These are phyloP conservation scores for Leptinotarsa rubiginosa DNA, from an alignment of 2,888 invertebrate species.

Conservation along the genomic window DNA sequence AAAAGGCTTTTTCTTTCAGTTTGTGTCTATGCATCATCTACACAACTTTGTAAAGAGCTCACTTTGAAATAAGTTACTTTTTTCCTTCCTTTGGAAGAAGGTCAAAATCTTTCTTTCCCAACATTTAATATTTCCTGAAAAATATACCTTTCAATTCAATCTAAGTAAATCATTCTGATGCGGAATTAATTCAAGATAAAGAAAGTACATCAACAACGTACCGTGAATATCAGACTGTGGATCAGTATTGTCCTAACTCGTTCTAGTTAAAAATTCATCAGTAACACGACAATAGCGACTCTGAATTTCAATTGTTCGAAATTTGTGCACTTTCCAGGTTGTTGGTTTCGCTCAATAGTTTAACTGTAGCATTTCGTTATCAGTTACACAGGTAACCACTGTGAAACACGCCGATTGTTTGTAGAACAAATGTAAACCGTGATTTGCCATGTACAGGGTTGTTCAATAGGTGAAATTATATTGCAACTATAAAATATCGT, in stretches of 20 bases:
- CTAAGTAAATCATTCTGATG: no score
- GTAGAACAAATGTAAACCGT: constrained; percentile 35
- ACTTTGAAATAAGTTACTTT: no score
- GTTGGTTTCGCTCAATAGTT: constrained; percentile 33
- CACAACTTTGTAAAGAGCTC: no score
- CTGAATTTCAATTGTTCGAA: constrained; percentile 25
- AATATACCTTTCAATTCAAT: no score
- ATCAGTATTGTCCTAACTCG: neutral
- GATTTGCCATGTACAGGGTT: neutral
- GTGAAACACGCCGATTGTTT: constrained; percentile 43
- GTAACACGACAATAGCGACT: constrained; percentile 8
- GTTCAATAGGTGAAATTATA: neutral
- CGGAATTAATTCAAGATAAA: no score
- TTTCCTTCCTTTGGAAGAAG: no score
- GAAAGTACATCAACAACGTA: neutral
- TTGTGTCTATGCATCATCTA: no score
- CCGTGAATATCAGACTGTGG: neutral
- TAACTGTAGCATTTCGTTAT: constrained; percentile 35
- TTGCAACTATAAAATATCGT: no score
- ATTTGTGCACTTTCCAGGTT: constrained; percentile 39
- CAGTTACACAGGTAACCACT: constrained; percentile 37
- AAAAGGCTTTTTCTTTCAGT: no score
- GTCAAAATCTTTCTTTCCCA: no score
- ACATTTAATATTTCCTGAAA: no score
- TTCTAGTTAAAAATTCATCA: constrained; percentile 5